Evolutionary conservation across 2,113 vertebrate species (phyloP).

Genomic region (Lasiurus cinereus): DNA sequence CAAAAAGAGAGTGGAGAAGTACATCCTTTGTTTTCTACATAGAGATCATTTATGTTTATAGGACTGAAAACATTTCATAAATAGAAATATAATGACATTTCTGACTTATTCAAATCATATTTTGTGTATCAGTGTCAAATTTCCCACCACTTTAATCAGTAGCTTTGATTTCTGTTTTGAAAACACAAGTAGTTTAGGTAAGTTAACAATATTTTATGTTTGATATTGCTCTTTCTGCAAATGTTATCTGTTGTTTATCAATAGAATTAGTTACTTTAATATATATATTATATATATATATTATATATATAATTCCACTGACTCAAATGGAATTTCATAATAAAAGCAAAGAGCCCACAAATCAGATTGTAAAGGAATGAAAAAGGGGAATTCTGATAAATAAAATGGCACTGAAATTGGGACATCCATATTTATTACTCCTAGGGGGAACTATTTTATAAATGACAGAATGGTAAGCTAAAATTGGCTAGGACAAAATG

Average conservation of each 20-base stretch:
- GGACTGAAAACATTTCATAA: constrained; percentile 9
- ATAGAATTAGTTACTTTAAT: background rate
- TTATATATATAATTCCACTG: background rate
- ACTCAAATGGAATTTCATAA: constrained; percentile 56
- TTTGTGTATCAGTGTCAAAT: constrained; percentile 41
- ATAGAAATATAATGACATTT: background rate
- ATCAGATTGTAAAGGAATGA: constrained; percentile 35
- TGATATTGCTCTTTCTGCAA: constrained; percentile 30
- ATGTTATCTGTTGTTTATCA: constrained; percentile 55
- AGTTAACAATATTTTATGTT: constrained; percentile 15
- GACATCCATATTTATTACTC: constrained; percentile 36
- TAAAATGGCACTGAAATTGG: constrained; percentile 37
- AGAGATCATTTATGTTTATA: background rate
- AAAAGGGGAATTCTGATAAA: constrained; percentile 40
- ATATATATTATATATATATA: no score
- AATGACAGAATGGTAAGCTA: constrained; percentile 31
- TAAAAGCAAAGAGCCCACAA: constrained; percentile 29
- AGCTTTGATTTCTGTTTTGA: constrained; percentile 31
- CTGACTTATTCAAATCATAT: constrained; percentile 18
- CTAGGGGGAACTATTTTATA: background rate
- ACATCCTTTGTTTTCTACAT: background rate
- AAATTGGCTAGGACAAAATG: background rate
- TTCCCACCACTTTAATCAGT: background rate
- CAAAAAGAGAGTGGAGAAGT: background rate
- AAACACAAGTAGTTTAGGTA: constrained; percentile 40